Evolutionary conservation across 1,140 invertebrate genomes (phyloP).

Genomic region (Harlomillsia oculata): DNA sequence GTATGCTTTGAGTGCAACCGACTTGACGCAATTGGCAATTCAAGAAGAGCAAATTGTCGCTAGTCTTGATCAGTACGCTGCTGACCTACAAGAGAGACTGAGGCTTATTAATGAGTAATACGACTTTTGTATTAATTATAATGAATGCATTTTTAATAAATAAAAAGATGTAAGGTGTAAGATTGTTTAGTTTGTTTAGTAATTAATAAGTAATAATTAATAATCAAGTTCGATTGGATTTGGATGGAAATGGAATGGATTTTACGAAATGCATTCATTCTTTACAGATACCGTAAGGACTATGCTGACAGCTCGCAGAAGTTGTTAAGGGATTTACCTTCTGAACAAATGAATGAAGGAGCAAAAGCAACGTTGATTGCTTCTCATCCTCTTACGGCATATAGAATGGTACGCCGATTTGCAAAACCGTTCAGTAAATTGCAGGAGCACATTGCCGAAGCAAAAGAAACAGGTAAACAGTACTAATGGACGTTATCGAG

Average conservation of each 20-base stretch:
- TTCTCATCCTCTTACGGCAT: constrained; percentile 2
- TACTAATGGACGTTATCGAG: background rate
- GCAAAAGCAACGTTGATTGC: background rate
- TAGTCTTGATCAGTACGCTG: background rate
- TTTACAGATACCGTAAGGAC: constrained; percentile 9
- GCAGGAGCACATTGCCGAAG: background rate
- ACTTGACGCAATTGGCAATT: constrained; percentile 1
- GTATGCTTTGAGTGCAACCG: constrained; percentile 6
- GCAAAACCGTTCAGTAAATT: constrained; percentile 7
- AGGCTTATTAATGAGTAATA: background rate
- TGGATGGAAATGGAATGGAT: too few relatives aligned
- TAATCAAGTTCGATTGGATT: too few relatives aligned
- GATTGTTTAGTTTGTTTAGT: too few relatives aligned
- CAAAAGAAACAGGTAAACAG: constrained; percentile 3
- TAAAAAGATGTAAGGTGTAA: too few relatives aligned
- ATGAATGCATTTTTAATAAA: too few relatives aligned
- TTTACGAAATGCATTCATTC: background rate
- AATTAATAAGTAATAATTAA: too few relatives aligned
- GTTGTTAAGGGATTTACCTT: background rate
- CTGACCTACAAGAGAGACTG: background rate
- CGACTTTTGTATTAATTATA: background rate
- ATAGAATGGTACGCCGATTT: constrained; percentile 14
- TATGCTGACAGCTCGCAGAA: constrained; percentile 1
- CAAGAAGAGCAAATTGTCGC: constrained; percentile 2
- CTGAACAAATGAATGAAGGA: background rate